Base-by-base conservation (phyloP, 1,140 invertebrate genomes). In the Drosophila sp. region DNA sequence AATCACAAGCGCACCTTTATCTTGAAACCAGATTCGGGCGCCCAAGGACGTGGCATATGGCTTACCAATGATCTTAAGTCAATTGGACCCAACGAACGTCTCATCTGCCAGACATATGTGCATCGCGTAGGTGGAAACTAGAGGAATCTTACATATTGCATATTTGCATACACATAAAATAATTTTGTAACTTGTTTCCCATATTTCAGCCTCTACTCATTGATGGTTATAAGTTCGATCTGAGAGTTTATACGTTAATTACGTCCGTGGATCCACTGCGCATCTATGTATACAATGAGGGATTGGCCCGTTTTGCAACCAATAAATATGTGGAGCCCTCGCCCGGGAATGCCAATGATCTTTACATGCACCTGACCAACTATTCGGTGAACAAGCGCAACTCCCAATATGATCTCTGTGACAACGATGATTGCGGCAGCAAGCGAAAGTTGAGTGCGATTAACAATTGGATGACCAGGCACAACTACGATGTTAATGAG, bases 311-410 rank as follows among this genome's bases (percentile, higher is more conserved):
- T 83, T 98, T 98, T 92, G 97, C 97, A 0, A 98, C 97, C 1
- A 96, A 94, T 73, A 94, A 96, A 78, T 98, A 98, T 84, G 94
- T 94, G 66, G 95, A 97, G 78, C 97, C 97, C 0, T 96, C 94
- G 45, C 93, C 94, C 11, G 94, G 95, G 34, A 98, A 98, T 77
- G 94, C 96, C 2, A 93, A 94, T 0, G 97, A 98, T 90, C 94
- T 97, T 32, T 99, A 95, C 90, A 99, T 99, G 97, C 98, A 99
- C 92, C 93, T 99, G 62, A 99, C 98, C 0, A 99, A 99, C 93
- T 99, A 99, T 91, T 96, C 97, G 0, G 94, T 99, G 0, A 99
- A 99, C 92, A 99, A 98, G 83, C 95, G 97, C 74, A 97, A 96
- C 83, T 93, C 95, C 48, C 95, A 96, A 57, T 97, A 96, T 83